Conservation (phyloP, 2,888 invertebrate species). For the Athripsodes cinereus region DNA sequence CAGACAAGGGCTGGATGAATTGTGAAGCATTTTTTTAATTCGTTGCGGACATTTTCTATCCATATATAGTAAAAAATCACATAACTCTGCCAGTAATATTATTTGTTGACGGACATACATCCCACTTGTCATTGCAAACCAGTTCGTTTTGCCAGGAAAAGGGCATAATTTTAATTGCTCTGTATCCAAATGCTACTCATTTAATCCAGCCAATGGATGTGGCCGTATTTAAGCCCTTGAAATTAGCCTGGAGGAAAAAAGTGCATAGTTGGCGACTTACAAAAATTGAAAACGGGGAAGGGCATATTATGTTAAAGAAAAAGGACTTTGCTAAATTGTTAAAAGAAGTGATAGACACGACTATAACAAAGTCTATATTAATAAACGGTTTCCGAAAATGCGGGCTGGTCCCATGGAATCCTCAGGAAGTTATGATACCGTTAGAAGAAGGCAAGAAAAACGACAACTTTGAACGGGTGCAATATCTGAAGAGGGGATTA, state of each 20-base stretch:
- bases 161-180: constrained; percentile 32
- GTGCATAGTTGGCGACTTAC: not conserved
- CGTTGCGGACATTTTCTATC: constrained; percentile 34
- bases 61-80: constrained; percentile 33
- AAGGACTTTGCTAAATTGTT: not conserved
- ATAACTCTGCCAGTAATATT: constrained; percentile 34
- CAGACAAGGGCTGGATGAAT: constrained; percentile 40
- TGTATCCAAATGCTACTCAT: constrained; percentile 35
- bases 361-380: constrained; percentile 20
- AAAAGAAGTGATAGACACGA: not conserved
- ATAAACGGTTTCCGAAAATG: constrained; percentile 30
- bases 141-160: constrained; percentile 35
- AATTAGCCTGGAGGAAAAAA: constrained; percentile 30
- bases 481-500: not conserved
- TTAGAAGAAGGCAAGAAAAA: not conserved
- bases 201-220: constrained; percentile 35
- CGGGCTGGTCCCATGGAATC: constrained; percentile 28
- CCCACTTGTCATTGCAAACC: constrained; percentile 34
- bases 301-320: not conserved
- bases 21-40: constrained; percentile 36
- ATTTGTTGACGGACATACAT: constrained; percentile 36
- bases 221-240: constrained; percentile 33
- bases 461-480: not conserved
- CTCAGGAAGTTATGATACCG: not conserved
- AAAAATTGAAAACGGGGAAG: not conserved